Conservation (phyloP, 2,113 vertebrate genomes). For the Anarrhichthys ocellatus region DNA sequence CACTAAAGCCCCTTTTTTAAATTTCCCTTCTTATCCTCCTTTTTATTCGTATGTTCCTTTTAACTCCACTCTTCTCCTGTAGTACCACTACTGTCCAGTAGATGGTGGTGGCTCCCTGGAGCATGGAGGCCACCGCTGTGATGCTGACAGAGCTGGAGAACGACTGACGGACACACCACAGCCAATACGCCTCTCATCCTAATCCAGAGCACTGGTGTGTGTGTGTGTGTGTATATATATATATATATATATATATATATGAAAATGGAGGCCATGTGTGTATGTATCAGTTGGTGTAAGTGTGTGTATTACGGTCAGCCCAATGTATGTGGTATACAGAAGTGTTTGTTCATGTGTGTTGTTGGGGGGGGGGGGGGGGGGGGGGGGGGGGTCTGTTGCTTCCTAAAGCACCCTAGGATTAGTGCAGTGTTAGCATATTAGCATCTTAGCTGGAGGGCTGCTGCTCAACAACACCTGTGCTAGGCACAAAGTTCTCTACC, state of each 20-base stretch:
- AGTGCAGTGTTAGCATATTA: constrained; percentile 75
- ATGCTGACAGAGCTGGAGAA: constrained; percentile 52
- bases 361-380: neutral
- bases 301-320: constrained; percentile 19
- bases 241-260: neutral
- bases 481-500: constrained; percentile 37
- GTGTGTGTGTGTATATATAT: neutral
- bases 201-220: constrained; percentile 49
- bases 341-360: constrained; percentile 27
- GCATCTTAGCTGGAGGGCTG: constrained; percentile 75
- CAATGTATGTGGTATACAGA: constrained; percentile 13
- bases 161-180: constrained; percentile 55
- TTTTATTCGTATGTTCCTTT: neutral
- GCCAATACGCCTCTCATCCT: constrained; percentile 60
- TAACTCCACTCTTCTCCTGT: constrained; percentile 24
- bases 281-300: constrained; percentile 36
- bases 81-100: constrained; percentile 72
- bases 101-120: constrained; percentile 81
- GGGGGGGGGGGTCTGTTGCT: constrained; percentile 21
- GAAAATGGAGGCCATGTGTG: neutral
- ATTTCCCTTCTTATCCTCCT: neutral
- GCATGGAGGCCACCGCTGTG: constrained; percentile 67
- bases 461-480: constrained; percentile 75
- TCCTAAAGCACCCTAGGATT: constrained; percentile 72
- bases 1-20: neutral